phyloP scores from a whole-genome alignment of 37 sponge, comb jelly and placozoan genomes.

The Mnemiopsis leidyi region DNA sequence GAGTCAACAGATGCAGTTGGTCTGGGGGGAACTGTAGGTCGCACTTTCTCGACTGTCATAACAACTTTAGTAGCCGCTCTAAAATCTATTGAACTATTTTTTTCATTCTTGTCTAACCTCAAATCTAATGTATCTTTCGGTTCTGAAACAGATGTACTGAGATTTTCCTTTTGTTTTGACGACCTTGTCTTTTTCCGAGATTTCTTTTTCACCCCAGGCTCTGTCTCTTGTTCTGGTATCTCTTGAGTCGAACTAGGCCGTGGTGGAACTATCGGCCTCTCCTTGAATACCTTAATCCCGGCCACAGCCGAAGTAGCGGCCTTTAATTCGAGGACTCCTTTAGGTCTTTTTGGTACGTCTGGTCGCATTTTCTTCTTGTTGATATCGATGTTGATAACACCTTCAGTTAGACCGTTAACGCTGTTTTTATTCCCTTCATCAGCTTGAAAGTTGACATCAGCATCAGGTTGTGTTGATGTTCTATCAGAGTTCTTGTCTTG shows the following conservation, averaged over 20 bases:
- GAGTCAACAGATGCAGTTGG: neutral
- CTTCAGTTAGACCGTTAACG: neutral
- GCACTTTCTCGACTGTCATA: neutral
- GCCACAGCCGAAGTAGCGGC: neutral
- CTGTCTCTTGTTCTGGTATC: too few species aligned
- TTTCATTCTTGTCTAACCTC: too few species aligned
- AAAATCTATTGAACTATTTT: neutral
- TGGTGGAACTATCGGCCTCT: neutral
- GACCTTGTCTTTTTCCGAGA: neutral
- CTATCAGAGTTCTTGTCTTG: too few species aligned
- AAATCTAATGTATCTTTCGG: too few species aligned
- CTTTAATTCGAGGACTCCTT: neutral
- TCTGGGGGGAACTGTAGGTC: neutral
- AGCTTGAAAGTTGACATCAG: too few species aligned
- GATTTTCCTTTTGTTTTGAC: neutral
- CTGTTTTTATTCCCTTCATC: too few species aligned
- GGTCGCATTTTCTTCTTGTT: neutral
- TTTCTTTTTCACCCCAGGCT: too few species aligned
- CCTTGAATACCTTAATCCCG: neutral
- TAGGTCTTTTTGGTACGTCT: neutral
- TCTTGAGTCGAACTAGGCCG: too few species aligned
- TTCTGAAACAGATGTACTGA: too few species aligned
- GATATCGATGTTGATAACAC: neutral
- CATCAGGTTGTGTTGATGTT: too few species aligned
- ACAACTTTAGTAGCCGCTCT: neutral